phyloP scores from a whole-genome alignment of 35 echinoderm and acorn worm genomes.

The Eucidaris tribuloides region DNA sequence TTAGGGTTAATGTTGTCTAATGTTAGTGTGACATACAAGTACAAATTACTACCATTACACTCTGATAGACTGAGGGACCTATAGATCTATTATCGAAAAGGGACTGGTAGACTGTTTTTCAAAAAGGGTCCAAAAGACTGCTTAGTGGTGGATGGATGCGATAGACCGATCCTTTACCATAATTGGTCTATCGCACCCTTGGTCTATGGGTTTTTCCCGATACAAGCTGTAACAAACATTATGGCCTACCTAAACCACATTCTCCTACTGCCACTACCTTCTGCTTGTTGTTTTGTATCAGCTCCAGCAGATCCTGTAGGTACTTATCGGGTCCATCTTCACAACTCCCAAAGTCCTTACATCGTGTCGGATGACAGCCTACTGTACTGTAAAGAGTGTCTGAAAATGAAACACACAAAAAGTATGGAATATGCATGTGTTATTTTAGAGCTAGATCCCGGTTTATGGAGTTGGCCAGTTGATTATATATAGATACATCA shows the following conservation, averaged over 20 bases:
- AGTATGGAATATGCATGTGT: neutral
- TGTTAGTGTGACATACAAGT: neutral
- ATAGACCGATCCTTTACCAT: neutral
- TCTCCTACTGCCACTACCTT: constrained; percentile 92
- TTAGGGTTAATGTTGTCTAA: too few relatives aligned
- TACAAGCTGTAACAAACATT: neutral
- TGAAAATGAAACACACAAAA: neutral
- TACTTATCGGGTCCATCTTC: constrained; percentile 56
- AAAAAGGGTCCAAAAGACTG: too few relatives aligned
- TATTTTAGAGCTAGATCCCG: neutral
- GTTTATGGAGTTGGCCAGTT: too few relatives aligned
- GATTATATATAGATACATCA: too few relatives aligned
- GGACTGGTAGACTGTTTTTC: too few relatives aligned
- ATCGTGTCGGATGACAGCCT: constrained; percentile 93
- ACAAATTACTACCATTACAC: neutral
- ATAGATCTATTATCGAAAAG: too few relatives aligned
- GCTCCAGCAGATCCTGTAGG: constrained; percentile 33
- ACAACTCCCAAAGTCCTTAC: constrained; percentile 86
- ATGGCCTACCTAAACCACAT: constrained; percentile 76
- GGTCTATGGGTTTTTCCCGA: neutral
- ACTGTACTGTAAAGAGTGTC: constrained; percentile 85
- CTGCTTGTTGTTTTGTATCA: constrained; percentile 59
- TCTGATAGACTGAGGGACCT: neutral
- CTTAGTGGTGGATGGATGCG: neutral
- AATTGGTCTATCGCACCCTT: too few relatives aligned